Evolutionary conservation across 2,113 vertebrate species (phyloP).

Genomic region (Micronycteris hirsuta): DNA sequence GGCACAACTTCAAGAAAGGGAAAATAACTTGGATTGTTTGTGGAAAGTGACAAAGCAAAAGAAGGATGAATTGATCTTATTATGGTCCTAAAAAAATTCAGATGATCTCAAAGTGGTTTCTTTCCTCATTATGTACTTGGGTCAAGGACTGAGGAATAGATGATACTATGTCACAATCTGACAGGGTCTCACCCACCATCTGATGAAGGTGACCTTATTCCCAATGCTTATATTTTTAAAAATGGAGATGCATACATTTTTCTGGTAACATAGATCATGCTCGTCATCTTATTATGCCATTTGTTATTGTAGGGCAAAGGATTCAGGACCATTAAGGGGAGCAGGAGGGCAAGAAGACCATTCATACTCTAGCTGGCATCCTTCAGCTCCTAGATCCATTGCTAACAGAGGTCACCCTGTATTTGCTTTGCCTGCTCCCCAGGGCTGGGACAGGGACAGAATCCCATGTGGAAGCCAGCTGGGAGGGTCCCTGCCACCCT

Average conservation of each 20-base stretch:
- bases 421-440: neutral
- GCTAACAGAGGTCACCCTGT: neutral
- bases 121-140: neutral
- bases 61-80: neutral
- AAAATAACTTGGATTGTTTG: neutral
- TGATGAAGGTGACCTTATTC: neutral
- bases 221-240: neutral
- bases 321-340: neutral
- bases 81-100: neutral
- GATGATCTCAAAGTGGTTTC: neutral
- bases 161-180: too few relatives aligned
- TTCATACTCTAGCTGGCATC: neutral
- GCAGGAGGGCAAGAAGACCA: too few relatives aligned
- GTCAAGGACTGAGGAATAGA: neutral
- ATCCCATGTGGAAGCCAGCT: conserved; percentile 64
- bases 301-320: neutral
- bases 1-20: neutral
- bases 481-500: conserved; percentile 2
- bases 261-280: neutral
- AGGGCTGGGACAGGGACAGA: neutral
- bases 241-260: neutral
- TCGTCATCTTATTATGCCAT: neutral
- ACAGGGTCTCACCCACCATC: neutral
- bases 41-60: neutral
- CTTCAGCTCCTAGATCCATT: neutral